Evolutionary conservation across 1,140 invertebrate genomes (phyloP).

Genomic region (Rhysida immarginata): DNA sequence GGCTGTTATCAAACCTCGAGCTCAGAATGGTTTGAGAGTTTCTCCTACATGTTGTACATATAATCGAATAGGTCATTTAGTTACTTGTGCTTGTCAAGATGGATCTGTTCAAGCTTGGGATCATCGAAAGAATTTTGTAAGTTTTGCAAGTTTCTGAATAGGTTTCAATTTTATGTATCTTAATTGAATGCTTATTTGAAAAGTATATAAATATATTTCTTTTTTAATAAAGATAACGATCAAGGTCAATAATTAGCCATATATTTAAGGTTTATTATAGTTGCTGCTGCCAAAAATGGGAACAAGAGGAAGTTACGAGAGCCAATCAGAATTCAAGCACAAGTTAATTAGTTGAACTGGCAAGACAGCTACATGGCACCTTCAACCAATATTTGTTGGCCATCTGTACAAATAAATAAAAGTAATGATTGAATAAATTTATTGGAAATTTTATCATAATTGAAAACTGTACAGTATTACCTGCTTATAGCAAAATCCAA

Average conservation of each 20-base stretch:
- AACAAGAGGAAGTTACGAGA: neutral
- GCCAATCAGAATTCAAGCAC: neutral
- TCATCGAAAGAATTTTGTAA: slow-evolving; percentile 49
- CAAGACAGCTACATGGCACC: too few species aligned
- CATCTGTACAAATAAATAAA: too few species aligned
- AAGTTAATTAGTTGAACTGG: too few species aligned
- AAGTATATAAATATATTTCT: neutral
- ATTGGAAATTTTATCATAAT: too few species aligned
- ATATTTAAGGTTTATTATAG: neutral
- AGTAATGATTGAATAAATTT: too few species aligned
- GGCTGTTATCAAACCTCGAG: slow-evolving; percentile 73
- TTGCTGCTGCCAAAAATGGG: neutral
- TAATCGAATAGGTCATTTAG: slow-evolving; percentile 70
- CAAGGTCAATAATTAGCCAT: neutral
- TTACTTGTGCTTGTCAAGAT: slow-evolving; percentile 83
- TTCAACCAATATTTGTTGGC: too few species aligned
- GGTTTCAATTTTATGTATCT: neutral
- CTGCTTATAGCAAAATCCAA: too few species aligned
- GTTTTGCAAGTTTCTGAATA: slow-evolving; percentile 13
- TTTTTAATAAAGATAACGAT: neutral
- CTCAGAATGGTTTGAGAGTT: slow-evolving; percentile 73
- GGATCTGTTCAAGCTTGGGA: slow-evolving; percentile 98
- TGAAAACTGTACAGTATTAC: too few species aligned
- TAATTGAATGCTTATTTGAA: neutral
- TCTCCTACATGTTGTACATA: slow-evolving; percentile 70